A percentile compares a stretch with the other conserved stretches of the same genome.
These are phyloP conservation scores for Salminus brasiliensis DNA, from an alignment of 2,113 vertebrate species.

Conservation along the genomic window DNA sequence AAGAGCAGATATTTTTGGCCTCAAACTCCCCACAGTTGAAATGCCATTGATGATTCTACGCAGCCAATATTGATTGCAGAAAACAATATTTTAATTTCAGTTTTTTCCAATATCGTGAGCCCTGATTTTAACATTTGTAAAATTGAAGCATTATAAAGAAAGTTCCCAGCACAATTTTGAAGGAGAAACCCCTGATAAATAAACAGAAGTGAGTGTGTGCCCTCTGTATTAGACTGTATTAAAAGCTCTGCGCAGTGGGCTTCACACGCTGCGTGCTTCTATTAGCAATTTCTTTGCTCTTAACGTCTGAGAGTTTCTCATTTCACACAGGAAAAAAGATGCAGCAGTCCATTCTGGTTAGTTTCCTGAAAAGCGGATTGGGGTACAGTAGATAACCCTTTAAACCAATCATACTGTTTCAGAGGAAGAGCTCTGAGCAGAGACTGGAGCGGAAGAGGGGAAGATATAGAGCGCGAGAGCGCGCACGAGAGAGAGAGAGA, in stretches of 20 bases:
- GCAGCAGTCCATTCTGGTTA: constrained; percentile 30
- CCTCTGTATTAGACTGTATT: neutral
- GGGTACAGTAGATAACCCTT: constrained; percentile 4
- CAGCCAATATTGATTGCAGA: no score
- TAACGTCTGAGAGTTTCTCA: neutral
- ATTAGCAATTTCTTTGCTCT: neutral
- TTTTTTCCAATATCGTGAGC: no score
- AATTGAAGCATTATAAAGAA: neutral
- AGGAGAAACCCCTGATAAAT: neutral
- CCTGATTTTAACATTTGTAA: neutral
- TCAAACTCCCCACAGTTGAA: no score
- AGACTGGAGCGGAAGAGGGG: constrained; percentile 18
- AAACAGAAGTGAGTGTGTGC: neutral
- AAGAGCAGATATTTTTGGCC: no score
- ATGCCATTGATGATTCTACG: no score
- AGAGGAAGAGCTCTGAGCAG: constrained; percentile 35
- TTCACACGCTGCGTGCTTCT: neutral
- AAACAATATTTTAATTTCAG: no score
- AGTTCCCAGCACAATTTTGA: neutral
- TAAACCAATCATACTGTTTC: constrained; percentile 3
- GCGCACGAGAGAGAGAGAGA: constrained; percentile 34
- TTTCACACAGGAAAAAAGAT: neutral
- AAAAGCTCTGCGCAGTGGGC: neutral
- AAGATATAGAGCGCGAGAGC: constrained; percentile 56
- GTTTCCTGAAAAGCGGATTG: neutral